These are phyloP conservation scores for Calameuta filiformis DNA, from an alignment of 2,888 invertebrate genomes.

Conservation along the genomic window DNA sequence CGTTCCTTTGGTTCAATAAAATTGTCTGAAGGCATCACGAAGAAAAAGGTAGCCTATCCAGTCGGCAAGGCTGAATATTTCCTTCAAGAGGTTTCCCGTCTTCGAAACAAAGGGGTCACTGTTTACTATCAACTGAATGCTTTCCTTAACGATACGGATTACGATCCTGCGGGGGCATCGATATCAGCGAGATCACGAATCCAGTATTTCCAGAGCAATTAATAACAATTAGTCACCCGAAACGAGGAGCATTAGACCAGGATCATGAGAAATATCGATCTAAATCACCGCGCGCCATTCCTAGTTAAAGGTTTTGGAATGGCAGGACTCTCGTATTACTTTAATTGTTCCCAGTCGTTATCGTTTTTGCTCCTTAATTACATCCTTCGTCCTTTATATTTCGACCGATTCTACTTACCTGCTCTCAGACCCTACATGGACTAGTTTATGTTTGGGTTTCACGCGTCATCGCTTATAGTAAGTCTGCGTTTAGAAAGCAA, in stretches of 20 bases:
- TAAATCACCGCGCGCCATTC: constrained; percentile 42
- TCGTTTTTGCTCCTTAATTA: constrained; percentile 47
- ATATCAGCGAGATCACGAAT: not conserved
- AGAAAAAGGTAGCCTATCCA: not conserved
- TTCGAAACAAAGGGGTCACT: not conserved
- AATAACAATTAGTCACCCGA: constrained; percentile 45
- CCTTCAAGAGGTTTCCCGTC: not conserved
- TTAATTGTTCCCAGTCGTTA: constrained; percentile 50
- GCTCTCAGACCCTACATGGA: not conserved
- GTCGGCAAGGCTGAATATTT: not conserved
- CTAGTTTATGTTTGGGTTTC: not conserved
- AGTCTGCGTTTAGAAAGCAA: not conserved
- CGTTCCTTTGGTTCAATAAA: not conserved
- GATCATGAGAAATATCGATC: constrained; percentile 35
- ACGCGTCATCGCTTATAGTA: not conserved
- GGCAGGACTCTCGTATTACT: constrained; percentile 44
- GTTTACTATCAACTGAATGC: not conserved
- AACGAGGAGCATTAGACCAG: constrained; percentile 15
- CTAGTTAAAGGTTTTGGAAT: constrained; percentile 36
- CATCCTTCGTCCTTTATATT: constrained; percentile 37
- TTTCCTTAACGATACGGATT: not conserved
- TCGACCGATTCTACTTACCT: constrained; percentile 41
- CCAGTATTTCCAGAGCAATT: constrained; percentile 24
- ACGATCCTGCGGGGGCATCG: not conserved
- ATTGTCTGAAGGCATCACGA: not conserved